phyloP scores from a whole-genome alignment of 2,797 vertebrate species.

The Pangasius djambal region DNA sequence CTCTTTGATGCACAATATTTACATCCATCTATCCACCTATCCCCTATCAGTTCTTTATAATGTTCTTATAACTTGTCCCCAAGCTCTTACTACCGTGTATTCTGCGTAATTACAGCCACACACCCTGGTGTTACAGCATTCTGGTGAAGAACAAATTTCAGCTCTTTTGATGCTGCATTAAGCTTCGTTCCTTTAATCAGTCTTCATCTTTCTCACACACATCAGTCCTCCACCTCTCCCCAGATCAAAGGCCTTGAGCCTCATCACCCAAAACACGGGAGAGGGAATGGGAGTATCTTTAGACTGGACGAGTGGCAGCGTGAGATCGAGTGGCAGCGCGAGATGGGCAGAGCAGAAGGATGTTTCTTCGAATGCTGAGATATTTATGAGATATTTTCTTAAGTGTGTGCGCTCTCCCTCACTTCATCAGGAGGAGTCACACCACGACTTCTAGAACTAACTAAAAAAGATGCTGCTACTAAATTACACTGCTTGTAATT shows the following conservation, averaged over 20 bases:
- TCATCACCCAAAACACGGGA: constrained; percentile 4
- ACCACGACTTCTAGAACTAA: background rate
- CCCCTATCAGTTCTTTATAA: background rate
- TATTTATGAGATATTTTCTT: background rate
- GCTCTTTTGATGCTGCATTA: constrained; percentile 34
- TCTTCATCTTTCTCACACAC: constrained; percentile 27
- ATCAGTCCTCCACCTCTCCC: constrained; percentile 14
- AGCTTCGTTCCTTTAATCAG: constrained; percentile 36
- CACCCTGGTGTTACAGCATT: background rate
- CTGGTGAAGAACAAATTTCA: constrained; percentile 6
- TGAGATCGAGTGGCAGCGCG: background rate
- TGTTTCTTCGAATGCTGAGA: background rate
- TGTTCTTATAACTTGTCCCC: background rate
- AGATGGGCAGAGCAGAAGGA: background rate
- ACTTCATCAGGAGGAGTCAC: background rate
- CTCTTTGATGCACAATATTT: no score
- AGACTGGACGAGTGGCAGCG: background rate
- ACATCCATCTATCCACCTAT: no score
- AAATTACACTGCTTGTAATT: background rate
- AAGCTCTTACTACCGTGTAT: background rate
- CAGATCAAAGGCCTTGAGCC: constrained; percentile 25
- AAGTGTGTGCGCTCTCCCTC: background rate
- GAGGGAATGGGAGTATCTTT: background rate
- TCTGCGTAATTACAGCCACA: background rate
- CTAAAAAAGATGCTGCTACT: background rate